These are phyloP conservation scores for Lycaena phlaeas DNA, from an alignment of 2,888 invertebrate genomes.

Conservation along the genomic window DNA sequence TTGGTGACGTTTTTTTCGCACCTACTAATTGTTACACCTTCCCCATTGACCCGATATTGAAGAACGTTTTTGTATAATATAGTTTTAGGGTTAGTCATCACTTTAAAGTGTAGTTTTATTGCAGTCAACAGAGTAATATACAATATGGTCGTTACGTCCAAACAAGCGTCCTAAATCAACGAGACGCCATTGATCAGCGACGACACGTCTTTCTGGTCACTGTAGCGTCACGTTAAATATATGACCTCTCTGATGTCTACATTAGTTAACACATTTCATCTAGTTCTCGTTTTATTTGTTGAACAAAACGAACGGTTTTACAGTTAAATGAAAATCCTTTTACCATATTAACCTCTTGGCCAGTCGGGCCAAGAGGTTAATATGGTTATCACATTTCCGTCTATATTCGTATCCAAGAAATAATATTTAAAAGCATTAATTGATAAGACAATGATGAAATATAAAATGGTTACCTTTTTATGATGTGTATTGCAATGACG, in stretches of 20 bases:
- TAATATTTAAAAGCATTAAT: constrained; percentile 18
- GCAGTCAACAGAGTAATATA: constrained; percentile 38
- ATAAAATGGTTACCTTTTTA: constrained; percentile 30
- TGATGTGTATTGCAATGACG: constrained; percentile 43
- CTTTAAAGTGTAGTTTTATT: constrained; percentile 50
- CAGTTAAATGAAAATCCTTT: constrained; percentile 34
- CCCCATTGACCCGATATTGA: constrained; percentile 21
- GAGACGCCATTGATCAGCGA: constrained; percentile 60
- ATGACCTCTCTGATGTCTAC: constrained; percentile 31
- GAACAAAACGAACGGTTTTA: constrained; percentile 25
- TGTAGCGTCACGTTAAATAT: constrained; percentile 24
- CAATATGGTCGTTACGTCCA: constrained; percentile 41
- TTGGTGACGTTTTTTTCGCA: constrained; percentile 52
- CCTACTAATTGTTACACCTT: constrained; percentile 41
- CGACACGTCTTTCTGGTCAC: constrained; percentile 47
- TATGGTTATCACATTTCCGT: constrained; percentile 39
- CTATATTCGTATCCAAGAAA: constrained; percentile 24
- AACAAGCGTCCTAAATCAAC: no score
- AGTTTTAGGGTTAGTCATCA: constrained; percentile 14
- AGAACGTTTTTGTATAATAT: constrained; percentile 14
- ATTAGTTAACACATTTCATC: constrained; percentile 12
- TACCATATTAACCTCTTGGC: constrained; percentile 47
- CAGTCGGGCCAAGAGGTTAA: no score
- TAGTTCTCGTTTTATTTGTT: constrained; percentile 7
- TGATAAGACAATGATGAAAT: constrained; percentile 12